Evolutionary conservation across 2,113 vertebrate species (phyloP).

Genomic region (Hemiprocne comata): DNA sequence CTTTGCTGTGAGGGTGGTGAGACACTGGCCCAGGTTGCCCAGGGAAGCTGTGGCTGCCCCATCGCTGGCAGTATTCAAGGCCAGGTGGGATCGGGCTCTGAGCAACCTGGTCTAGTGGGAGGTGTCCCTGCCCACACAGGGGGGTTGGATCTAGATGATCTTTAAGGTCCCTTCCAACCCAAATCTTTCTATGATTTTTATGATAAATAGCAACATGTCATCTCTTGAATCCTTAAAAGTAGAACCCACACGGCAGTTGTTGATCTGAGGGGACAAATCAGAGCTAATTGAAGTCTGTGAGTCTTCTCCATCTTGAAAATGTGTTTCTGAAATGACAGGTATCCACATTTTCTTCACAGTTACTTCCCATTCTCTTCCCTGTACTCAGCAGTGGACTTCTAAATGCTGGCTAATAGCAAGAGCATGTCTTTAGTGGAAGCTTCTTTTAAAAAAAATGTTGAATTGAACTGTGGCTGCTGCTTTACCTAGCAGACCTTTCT

Average conservation of each 20-base stretch:
- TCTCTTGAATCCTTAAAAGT: neutral
- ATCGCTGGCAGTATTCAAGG: too few species aligned
- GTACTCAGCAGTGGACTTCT: neutral
- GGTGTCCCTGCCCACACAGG: too few species aligned
- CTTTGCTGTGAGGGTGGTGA: too few species aligned
- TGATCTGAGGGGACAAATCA: neutral
- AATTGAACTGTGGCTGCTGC: neutral
- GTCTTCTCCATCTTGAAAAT: neutral
- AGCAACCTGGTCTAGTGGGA: too few species aligned
- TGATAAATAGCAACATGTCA: neutral
- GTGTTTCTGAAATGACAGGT: neutral
- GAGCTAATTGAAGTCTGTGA: neutral
- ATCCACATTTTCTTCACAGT: neutral
- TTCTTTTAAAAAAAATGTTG: neutral
- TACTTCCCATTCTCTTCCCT: neutral
- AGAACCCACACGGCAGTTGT: accelerated
- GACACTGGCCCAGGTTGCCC: too few species aligned
- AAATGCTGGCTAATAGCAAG: accelerated
- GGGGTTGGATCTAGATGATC: too few species aligned
- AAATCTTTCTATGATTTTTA: too few species aligned
- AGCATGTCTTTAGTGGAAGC: neutral
- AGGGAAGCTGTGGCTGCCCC: too few species aligned
- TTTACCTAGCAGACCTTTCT: neutral
- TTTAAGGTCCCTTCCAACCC: too few species aligned
- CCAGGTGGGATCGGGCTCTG: too few species aligned